These are phyloP conservation scores for Dolichotis patagonum DNA, from an alignment of 2,113 vertebrate genomes.

Conservation along the genomic window DNA sequence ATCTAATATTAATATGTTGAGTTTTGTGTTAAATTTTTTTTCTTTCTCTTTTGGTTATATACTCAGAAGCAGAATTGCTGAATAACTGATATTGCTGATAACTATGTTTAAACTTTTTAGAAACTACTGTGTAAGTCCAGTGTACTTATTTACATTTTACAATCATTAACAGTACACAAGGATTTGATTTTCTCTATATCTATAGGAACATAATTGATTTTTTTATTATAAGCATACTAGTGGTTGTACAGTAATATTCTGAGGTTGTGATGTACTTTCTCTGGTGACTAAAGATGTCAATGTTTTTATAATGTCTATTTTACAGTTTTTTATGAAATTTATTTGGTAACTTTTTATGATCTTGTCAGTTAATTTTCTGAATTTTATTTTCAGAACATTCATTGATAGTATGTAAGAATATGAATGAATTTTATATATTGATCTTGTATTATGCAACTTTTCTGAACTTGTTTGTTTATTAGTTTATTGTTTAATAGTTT, in stretches of 20 bases:
- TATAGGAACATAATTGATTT: not conserved
- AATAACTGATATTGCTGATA: not conserved
- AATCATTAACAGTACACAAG: not conserved
- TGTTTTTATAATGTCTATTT: not conserved
- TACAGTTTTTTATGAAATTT: not conserved
- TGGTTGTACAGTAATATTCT: not conserved
- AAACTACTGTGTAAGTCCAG: not conserved
- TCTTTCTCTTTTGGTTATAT: not conserved
- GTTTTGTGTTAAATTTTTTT: not conserved
- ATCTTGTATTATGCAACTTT: not conserved
- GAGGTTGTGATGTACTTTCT: not conserved
- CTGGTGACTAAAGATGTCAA: not conserved
- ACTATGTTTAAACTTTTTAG: not conserved
- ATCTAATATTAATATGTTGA: not conserved
- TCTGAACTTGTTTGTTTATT: too few relatives aligned
- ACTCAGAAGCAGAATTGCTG: not conserved
- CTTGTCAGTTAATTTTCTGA: not conserved
- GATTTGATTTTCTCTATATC: not conserved
- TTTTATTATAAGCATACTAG: not conserved
- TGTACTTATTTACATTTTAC: not conserved
- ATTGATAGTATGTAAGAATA: not conserved
- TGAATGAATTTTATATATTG: not conserved
- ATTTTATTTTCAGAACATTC: not conserved
- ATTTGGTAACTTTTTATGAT: not conserved
- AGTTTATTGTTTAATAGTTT: too few relatives aligned